These are phyloP conservation scores for Muscicapa striata DNA, from an alignment of 2,797 vertebrate species.

Conservation along the genomic window DNA sequence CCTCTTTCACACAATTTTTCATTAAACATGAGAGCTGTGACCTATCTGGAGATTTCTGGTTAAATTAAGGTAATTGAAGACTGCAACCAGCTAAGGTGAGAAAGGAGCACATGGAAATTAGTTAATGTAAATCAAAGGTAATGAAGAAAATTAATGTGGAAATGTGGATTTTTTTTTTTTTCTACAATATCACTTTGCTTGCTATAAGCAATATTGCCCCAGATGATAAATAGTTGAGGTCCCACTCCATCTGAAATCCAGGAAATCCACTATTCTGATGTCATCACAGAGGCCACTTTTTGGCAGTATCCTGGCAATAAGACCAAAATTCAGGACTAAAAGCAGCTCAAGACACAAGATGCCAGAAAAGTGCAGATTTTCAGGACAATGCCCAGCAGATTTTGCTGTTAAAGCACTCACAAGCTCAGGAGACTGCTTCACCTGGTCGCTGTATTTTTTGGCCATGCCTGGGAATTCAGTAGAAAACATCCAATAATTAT, in stretches of 20 bases:
- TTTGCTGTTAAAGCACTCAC: neutral
- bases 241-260: neutral
- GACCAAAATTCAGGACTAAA: neutral
- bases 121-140: constrained; percentile 64
- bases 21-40: constrained; percentile 75
- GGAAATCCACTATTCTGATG: neutral
- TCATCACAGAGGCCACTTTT: neutral
- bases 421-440: neutral
- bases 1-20: constrained; percentile 66
- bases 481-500: neutral
- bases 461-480: neutral
- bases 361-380: neutral
- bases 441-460: neutral
- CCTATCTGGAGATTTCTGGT: constrained; percentile 71
- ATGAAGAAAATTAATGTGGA: constrained; percentile 50
- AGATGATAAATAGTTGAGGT: neutral
- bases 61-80: constrained; percentile 75
- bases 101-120: constrained; percentile 52
- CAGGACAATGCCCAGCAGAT: neutral
- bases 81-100: constrained; percentile 56
- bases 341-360: neutral
- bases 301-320: neutral
- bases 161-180: neutral
- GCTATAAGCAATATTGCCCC: neutral
- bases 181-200: neutral